Percentiles rank a stretch among this genome's conserved stretches.
These are phyloP conservation scores for Emys orbicularis DNA, from an alignment of 2,797 vertebrate genomes.

Conservation along the genomic window DNA sequence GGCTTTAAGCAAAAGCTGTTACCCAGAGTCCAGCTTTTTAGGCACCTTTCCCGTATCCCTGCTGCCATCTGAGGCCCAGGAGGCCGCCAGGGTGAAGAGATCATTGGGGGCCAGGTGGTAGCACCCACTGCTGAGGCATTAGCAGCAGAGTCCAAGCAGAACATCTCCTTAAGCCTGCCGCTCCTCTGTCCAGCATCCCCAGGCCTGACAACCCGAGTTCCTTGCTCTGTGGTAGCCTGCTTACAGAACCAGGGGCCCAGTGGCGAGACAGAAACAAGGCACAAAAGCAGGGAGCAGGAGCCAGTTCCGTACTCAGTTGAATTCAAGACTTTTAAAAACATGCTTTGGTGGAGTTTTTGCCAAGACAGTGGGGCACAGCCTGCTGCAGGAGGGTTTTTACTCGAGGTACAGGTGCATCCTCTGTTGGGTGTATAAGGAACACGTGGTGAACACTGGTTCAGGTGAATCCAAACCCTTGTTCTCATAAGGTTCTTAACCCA, in stretches of 20 bases:
- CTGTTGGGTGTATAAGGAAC: not conserved
- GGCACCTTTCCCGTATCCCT: not conserved
- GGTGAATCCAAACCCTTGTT: not conserved
- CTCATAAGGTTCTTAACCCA: not conserved
- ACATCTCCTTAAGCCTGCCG: not conserved
- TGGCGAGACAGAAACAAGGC: not conserved
- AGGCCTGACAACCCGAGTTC: not conserved
- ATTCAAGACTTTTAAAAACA: not conserved
- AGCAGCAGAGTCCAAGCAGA: not conserved
- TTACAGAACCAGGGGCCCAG: not conserved
- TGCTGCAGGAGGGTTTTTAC: not conserved
- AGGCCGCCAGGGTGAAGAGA: not conserved
- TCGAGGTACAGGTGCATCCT: too few relatives aligned
- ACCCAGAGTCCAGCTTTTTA: not conserved
- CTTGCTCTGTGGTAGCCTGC: too few relatives aligned
- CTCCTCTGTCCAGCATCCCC: not conserved
- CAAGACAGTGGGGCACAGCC: not conserved
- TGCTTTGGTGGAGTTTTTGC: not conserved
- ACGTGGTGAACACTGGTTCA: not conserved
- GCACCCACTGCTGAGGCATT: not conserved
- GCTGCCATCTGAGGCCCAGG: not conserved
- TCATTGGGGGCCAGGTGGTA: not conserved
- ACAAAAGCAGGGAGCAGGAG: not conserved
- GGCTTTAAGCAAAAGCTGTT: not conserved
- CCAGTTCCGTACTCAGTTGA: not conserved